Evolutionary conservation across 2,888 invertebrate species (phyloP).

Genomic region (Nephrocerus scutellatus): DNA sequence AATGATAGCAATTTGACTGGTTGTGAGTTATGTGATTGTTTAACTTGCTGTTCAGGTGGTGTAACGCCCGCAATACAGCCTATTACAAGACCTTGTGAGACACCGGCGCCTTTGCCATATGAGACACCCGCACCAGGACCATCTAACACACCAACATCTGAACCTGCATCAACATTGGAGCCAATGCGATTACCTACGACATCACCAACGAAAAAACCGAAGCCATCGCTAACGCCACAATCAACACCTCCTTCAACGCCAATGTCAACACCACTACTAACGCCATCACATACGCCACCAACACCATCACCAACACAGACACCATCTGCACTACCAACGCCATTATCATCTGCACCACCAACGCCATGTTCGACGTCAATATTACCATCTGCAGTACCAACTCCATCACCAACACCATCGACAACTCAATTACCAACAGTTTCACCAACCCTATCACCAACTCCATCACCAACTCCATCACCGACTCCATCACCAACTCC

Average conservation of each 20-base stretch:
- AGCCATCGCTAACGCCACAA: not conserved
- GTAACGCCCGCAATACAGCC: not conserved
- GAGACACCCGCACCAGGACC: too few species aligned
- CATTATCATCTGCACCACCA: conserved; percentile 6
- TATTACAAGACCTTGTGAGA: conserved; percentile 1
- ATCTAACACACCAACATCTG: conserved; percentile 1
- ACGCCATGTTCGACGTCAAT: not conserved
- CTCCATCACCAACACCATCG: conserved; percentile 2
- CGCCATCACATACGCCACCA: conserved; percentile 9
- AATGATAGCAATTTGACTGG: not conserved
- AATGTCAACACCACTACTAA: not conserved
- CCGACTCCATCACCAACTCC: conserved; percentile 4
- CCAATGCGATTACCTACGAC: conserved; percentile 8
- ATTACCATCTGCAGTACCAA: not conserved
- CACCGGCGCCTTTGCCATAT: conserved; percentile 2
- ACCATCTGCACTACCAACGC: not conserved
- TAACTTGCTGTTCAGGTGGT: conserved; percentile 14
- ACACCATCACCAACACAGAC: not conserved
- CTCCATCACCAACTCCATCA: conserved; percentile 9
- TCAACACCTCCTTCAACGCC: not conserved
- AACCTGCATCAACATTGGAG: conserved; percentile 1
- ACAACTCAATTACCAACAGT: conserved; percentile 9
- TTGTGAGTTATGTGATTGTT: conserved; percentile 16
- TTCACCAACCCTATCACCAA: conserved; percentile 4
- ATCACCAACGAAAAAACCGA: not conserved